Base-by-base conservation (phyloP, 2,888 invertebrate species). In the Actias luna region DNA sequence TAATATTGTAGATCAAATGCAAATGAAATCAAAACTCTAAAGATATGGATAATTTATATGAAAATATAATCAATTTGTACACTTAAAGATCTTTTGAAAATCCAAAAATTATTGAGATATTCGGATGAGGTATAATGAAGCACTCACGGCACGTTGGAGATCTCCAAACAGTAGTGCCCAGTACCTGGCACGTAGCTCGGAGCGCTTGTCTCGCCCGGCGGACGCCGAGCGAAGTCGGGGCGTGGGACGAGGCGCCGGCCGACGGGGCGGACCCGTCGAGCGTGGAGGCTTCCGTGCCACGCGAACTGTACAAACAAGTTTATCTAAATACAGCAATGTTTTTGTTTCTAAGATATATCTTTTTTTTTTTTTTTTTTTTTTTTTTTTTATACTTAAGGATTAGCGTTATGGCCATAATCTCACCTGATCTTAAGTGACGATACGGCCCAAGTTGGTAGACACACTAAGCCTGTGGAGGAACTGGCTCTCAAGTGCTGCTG, bases 121-220 rank as follows among this genome's bases (percentile, higher is more conserved):
- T 50, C 2, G 25, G 25, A n/a, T n/a, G n/a, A n/a, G n/a, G n/a
- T n/a, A n/a, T n/a, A n/a, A n/a, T n/a, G n/a, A n/a, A 5, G 25
- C 58, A 88, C 93, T 89, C 64, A 96, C 97, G 42, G 99, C 97
- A 72, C 98, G 93, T 84, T 98, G 97, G 62, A 99, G 91, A 85
- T 98, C 99, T 39, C 98, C 98, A 87, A 99, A 98, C 58, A 99
- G 93, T 74, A 98, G 94, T 0, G 98, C 98, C 99, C 99, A 99
- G 84, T 99, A 98, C 46, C 98, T 91, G 0, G 98, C 98, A 68
- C 98, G 94, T 8, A 98, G 89, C 86, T 98, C 98, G 58, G 97
- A 96, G 72, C 96, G 95, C 86, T 97, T 97, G 83, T 97, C 97
- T 12, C 97, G 93, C 10, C 97, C 97, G 0, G 97, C 97, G 0